These are phyloP conservation scores for Sinhomidia bicolor DNA, from an alignment of 2,888 invertebrate species.

Conservation along the genomic window DNA sequence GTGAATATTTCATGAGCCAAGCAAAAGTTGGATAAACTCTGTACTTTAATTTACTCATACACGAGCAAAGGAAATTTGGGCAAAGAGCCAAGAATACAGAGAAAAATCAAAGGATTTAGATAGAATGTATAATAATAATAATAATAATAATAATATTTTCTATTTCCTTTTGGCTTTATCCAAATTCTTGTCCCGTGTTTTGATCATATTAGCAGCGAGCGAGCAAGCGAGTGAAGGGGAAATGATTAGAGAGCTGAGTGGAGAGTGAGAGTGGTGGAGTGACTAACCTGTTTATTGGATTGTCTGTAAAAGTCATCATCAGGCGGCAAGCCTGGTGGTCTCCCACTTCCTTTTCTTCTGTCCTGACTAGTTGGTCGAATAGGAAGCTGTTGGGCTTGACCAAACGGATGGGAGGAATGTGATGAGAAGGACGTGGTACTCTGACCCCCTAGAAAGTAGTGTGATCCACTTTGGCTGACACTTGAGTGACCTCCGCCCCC, in stretches of 20 bases:
- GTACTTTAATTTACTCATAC: neutral
- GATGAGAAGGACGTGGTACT: slow-evolving; percentile 76
- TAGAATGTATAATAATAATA: slow-evolving; percentile 1
- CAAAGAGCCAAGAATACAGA: neutral
- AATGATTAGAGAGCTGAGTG: slow-evolving; percentile 39
- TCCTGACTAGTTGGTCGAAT: slow-evolving; percentile 56
- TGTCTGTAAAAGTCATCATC: slow-evolving; percentile 70
- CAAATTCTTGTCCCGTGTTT: slow-evolving; percentile 3
- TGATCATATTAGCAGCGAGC: neutral
- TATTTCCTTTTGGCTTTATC: slow-evolving; percentile 21
- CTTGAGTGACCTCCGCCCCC: slow-evolving; percentile 76
- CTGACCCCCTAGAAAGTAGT: slow-evolving; percentile 75
- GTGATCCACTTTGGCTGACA: slow-evolving; percentile 74
- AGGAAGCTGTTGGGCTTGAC: slow-evolving; percentile 75
- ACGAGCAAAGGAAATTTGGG: slow-evolving; percentile 9
- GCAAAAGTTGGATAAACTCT: slow-evolving; percentile 6
- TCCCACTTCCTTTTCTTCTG: slow-evolving; percentile 73
- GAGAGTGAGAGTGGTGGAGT: neutral
- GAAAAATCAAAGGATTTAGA: neutral
- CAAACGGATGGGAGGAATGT: slow-evolving; percentile 80
- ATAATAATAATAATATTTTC: too few relatives aligned
- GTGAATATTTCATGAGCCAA: slow-evolving; percentile 10
- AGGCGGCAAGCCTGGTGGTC: slow-evolving; percentile 62
- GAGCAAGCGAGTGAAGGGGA: neutral
- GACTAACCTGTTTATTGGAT: slow-evolving; percentile 73